Base-by-base conservation (phyloP, 2,113 vertebrate species). In the Cricetomys ansorgei region DNA sequence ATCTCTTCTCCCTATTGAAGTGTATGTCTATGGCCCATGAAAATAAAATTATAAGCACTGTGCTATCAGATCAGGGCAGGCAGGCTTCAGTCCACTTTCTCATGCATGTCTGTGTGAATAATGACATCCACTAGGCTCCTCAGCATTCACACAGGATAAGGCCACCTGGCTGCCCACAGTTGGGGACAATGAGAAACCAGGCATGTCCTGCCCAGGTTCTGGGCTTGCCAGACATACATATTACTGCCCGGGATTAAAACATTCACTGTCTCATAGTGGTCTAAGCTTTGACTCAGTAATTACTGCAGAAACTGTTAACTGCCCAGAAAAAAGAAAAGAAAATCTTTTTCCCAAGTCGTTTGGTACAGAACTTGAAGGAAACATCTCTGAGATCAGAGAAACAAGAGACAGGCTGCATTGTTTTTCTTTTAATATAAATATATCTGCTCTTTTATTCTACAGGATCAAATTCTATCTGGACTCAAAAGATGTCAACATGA, bases 391-490 rank as follows among this genome's bases (percentile, higher is more conserved):
- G 70, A 95, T 94, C 31, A 96, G 83, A 97, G 73, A 83, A 13
- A 9, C 11, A 86, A n/a, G n/a, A n/a, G 84, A 73, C 81, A 73
- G 65, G 88, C 31, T 76, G 90, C 40, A n/a, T n/a, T n/a, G n/a
- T n/a, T n/a, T n/a, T n/a, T n/a, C 37, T 62, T 65, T 57, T 70
- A 95, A 93, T 57, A 89, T 65, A 70, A 92, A 76, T 64, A 72
- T 90, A 21, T 75, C 64, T 94, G 37, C 59, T 96, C 80, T 96
- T 95, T 96, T 57, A 94, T 50, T 93, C 62, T 77, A 81, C 67
- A 92, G 19, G 87, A 31, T 89, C 86, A 87, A 92, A 94, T 96
- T 94, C 67, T 90, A 87, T 43, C 89, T 96, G 89, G 70, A 92
- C 45, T 96, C 87, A 88, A 93, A 93, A 86, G 62, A 96, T 89